A percentile compares a stretch with the other conserved stretches of the same genome.
These are phyloP conservation scores for Craniophora ligustri DNA, from an alignment of 2,888 invertebrate species.

Conservation along the genomic window DNA sequence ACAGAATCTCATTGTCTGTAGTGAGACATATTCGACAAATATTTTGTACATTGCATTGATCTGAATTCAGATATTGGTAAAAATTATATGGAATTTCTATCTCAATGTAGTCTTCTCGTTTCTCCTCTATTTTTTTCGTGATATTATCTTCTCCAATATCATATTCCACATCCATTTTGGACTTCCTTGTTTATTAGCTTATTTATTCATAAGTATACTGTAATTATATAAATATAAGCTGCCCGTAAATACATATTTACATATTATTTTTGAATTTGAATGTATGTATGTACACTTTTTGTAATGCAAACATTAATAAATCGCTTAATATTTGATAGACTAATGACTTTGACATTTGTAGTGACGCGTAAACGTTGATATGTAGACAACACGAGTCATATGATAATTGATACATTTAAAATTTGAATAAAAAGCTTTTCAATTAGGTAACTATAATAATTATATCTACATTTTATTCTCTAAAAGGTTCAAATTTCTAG, in stretches of 20 bases:
- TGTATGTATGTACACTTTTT: too few species aligned
- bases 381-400: too few species aligned
- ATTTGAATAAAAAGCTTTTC: too few species aligned
- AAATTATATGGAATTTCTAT: slow-evolving; percentile 64
- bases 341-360: too few species aligned
- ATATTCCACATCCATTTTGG: slow-evolving; percentile 22
- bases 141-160: background rate
- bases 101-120: slow-evolving; percentile 51
- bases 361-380: too few species aligned
- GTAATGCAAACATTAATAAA: too few species aligned
- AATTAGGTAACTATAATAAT: too few species aligned
- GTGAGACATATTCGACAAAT: slow-evolving; percentile 84
- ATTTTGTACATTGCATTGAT: slow-evolving; percentile 63
- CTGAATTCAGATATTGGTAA: slow-evolving; percentile 59
- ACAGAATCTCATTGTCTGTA: slow-evolving; percentile 66
- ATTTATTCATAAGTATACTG: background rate
- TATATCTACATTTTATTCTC: too few species aligned
- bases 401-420: too few species aligned
- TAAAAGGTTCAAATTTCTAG: too few species aligned
- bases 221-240: background rate
- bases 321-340: too few species aligned
- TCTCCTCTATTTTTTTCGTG: background rate
- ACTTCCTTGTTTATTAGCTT: background rate
- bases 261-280: too few species aligned
- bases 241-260: background rate